phyloP scores from a whole-genome alignment of 1,140 invertebrate species.

The Aporrectodea caliginosa region DNA sequence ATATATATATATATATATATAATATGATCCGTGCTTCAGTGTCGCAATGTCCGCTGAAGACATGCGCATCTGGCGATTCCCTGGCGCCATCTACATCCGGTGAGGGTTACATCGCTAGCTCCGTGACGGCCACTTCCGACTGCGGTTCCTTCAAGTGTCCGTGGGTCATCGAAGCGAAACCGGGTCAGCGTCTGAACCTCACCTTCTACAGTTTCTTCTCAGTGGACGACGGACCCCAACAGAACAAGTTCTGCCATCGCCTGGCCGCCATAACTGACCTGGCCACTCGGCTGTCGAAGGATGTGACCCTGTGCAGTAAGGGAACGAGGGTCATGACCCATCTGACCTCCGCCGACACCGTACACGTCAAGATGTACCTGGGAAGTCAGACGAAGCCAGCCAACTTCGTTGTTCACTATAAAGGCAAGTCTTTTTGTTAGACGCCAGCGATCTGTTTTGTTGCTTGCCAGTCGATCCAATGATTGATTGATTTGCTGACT shows the following conservation, averaged over 20 bases:
- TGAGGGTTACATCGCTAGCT: conserved; percentile 8
- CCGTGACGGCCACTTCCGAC: background rate
- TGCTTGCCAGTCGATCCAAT: too few relatives aligned
- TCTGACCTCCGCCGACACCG: background rate
- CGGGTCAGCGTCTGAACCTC: conserved; percentile 14
- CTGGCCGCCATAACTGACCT: conserved; percentile 3
- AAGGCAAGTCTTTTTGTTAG: too few relatives aligned
- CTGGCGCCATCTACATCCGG: too few relatives aligned
- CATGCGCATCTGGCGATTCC: too few relatives aligned
- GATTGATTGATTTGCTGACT: too few relatives aligned
- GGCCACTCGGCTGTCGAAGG: conserved; percentile 1
- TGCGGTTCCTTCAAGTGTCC: conserved; percentile 14
- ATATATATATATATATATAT: too few relatives aligned
- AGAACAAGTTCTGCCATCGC: conserved; percentile 19
- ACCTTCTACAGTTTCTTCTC: conserved; percentile 15
- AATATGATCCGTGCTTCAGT: too few relatives aligned
- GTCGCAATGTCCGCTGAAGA: too few relatives aligned
- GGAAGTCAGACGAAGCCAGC: background rate
- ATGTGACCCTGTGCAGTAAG: conserved; percentile 17
- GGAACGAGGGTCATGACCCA: background rate
- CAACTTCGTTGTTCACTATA: background rate
- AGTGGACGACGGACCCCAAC: background rate
- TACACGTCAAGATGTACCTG: background rate
- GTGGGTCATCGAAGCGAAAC: conserved; percentile 8
- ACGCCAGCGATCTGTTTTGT: too few relatives aligned